Evolutionary conservation across 2,888 invertebrate species (phyloP), one percentile per base, ranked within the genome.

Genomic region (Epiblema foenella): DNA sequence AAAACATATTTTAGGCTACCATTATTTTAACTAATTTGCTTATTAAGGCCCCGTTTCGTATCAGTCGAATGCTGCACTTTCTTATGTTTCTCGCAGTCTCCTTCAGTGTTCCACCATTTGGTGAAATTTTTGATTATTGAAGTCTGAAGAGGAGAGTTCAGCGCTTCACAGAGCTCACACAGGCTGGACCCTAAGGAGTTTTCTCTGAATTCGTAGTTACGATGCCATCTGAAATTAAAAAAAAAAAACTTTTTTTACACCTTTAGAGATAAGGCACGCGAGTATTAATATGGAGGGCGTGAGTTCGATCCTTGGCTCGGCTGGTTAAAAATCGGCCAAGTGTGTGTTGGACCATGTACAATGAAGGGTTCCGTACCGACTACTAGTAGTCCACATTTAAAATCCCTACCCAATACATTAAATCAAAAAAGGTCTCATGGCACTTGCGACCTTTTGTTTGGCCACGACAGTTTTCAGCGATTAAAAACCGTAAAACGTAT

Each of bases 61-160:
- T 33, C 29, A 49, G 51, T 7, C 20, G 24, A 29, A 12, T 20
- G 15, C 10, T 17, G 29, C 15, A 15, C 29, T 15, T 18, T 52
- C n/a, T 29, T 15, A 0, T 20, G 2, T 20, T 64, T 12, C 29
- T 11, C 12, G 42, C 52, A 63, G 49, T 76, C 29, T 29, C 80
- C 85, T 15, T 83, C 69, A 1, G 80, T 79, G 37, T 85, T 83
- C 91, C 91, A 91, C 91, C 91, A 91, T 5, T 75, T 67, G 24
- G 87, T 81, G 42, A 91, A 85, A 33, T 85, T 73, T 7, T 77
- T 75, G 1, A 83, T 72, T 0, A 77, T 70, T 2, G 73, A 73
- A 0, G 68, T 68, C 4, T 73, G 64, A 0, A 9, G 12, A 0
- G 82, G 75, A 1, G 81, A 74, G 65, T 90, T 86, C 2, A 90